Percentiles rank a stretch among this genome's conserved stretches.
Evolutionary conservation across 23 tunicate genomes (phyloP).

Genomic region (Ciona savignyi): DNA sequence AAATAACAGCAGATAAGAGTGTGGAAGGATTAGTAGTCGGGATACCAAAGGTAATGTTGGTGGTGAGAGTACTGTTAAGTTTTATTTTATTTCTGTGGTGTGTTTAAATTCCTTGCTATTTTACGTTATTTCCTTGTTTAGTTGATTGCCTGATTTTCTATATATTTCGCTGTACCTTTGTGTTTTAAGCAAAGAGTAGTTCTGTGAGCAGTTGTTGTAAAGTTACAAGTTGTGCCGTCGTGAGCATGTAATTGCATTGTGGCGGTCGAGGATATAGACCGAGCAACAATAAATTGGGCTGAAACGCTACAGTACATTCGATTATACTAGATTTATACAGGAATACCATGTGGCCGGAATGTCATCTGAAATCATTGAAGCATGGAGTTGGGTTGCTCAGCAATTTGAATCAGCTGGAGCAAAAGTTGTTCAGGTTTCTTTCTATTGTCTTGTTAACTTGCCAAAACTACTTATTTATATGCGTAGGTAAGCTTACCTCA

Average conservation of each 20-base stretch:
- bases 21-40: constrained; percentile 55
- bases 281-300: too few relatives aligned
- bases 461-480: not conserved
- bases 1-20: constrained; percentile 21
- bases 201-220: too few relatives aligned
- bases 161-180: not conserved
- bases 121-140: too few relatives aligned
- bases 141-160: not conserved
- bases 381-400: constrained; percentile 62
- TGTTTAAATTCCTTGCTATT: not conserved
- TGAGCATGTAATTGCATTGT: too few relatives aligned
- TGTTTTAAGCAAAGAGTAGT: too few relatives aligned
- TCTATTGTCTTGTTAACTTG: not conserved
- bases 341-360: constrained; percentile 54
- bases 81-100: not conserved
- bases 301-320: too few relatives aligned
- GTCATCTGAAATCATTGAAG: constrained; percentile 28
- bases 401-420: constrained; percentile 76
- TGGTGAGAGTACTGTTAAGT: not conserved
- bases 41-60: constrained; percentile 60
- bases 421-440: constrained; percentile 36
- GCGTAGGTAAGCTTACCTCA: constrained; percentile 75
- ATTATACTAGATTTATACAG: constrained; percentile 8
- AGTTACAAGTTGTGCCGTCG: too few relatives aligned
- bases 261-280: too few relatives aligned